Percentiles rank a stretch among this genome's conserved stretches.
phyloP scores from a whole-genome alignment of 2,113 vertebrate genomes.

The Charina bottae region DNA sequence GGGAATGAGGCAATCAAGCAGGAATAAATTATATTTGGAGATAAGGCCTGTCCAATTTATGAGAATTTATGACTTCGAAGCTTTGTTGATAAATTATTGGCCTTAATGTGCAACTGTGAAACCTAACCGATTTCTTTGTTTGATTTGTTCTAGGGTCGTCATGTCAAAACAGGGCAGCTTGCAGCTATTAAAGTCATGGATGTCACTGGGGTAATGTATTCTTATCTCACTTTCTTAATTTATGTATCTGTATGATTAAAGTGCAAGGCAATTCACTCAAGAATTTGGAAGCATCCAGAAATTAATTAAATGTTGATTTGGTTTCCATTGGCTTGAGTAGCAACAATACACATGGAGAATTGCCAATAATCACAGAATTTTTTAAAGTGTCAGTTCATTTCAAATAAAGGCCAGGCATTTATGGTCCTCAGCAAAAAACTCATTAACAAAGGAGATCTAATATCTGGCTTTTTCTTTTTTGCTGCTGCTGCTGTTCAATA shows the following conservation, averaged over 20 bases:
- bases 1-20: background rate
- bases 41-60: background rate
- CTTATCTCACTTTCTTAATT: conserved; percentile 38
- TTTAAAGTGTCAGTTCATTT: background rate
- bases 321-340: background rate
- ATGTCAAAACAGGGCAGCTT: conserved; percentile 98
- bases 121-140: conserved; percentile 49
- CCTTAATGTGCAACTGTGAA: conserved; percentile 1
- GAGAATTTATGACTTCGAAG: background rate
- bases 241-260: conserved; percentile 6
- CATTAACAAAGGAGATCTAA: background rate
- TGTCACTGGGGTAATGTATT: conserved; percentile 91
- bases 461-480: background rate
- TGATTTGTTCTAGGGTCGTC: conserved; percentile 86
- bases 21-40: background rate
- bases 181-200: conserved; percentile 99
- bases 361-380: background rate
- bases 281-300: background rate
- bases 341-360: background rate
- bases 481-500: no score
- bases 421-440: background rate
- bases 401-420: background rate
- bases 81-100: background rate
- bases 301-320: background rate
- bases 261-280: conserved; percentile 6